These are phyloP conservation scores for Saccostrea echinata DNA, from an alignment of 1,140 invertebrate species.

Conservation along the genomic window DNA sequence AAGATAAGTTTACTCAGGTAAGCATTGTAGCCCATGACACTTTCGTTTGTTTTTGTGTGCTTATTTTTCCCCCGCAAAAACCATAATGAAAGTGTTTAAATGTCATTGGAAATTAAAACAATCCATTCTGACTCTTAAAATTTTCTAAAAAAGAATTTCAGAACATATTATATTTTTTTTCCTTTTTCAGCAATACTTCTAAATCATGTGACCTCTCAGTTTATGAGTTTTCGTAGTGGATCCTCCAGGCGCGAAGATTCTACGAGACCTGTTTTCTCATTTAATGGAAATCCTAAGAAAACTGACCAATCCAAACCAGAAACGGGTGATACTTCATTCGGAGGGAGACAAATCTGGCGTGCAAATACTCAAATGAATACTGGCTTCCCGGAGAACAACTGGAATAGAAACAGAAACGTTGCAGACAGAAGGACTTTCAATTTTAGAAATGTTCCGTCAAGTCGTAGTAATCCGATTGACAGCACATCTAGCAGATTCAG, in stretches of 20 bases:
- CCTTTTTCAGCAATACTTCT: neutral
- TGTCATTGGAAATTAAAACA: too few relatives aligned
- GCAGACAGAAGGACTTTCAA: too few relatives aligned
- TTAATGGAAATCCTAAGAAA: neutral
- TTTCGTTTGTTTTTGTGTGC: too few relatives aligned
- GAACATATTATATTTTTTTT: neutral
- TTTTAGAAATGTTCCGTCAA: neutral
- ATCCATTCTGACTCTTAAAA: too few relatives aligned
- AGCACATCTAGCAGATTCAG: neutral
- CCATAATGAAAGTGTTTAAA: too few relatives aligned
- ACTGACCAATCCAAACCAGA: neutral
- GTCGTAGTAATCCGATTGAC: neutral
- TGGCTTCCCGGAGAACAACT: neutral
- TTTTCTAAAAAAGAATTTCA: too few relatives aligned
- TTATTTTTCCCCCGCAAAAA: too few relatives aligned
- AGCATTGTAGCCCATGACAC: too few relatives aligned
- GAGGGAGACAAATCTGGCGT: neutral
- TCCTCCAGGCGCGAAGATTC: neutral
- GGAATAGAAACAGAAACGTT: neutral
- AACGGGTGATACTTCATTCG: neutral
- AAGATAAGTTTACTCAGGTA: too few relatives aligned
- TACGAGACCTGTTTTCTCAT: neutral
- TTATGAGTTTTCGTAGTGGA: neutral
- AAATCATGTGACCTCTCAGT: conserved; percentile 12
- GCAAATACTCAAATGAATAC: neutral